These are phyloP conservation scores for Stegophylla sp. DNA, from an alignment of 2,888 invertebrate species.

Conservation along the genomic window DNA sequence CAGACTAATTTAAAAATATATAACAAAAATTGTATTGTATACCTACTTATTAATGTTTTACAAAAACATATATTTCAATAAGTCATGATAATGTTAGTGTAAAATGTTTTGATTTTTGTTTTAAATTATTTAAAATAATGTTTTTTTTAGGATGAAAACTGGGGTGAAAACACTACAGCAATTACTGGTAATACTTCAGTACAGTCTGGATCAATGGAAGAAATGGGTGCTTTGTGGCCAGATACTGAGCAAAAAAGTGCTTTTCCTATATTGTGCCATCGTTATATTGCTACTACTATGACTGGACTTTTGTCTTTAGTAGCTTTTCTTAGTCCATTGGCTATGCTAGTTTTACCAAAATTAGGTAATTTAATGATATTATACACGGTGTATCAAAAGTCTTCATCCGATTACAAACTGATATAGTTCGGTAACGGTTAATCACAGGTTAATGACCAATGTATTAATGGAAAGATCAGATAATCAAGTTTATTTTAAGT, in stretches of 20 bases:
- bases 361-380: slow-evolving; percentile 66
- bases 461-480: too few species aligned
- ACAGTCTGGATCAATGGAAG: slow-evolving; percentile 91
- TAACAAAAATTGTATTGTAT: too few species aligned
- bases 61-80: too few species aligned
- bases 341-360: slow-evolving; percentile 94
- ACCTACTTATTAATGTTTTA: too few species aligned
- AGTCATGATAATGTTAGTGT: not conserved
- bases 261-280: slow-evolving; percentile 77
- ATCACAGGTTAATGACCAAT: too few species aligned
- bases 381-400: too few species aligned
- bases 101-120: not conserved
- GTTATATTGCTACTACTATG: slow-evolving; percentile 82
- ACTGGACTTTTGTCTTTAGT: slow-evolving; percentile 80
- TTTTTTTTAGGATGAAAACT: slow-evolving; percentile 85
- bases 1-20: too few species aligned
- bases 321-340: slow-evolving; percentile 89
- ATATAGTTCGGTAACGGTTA: too few species aligned
- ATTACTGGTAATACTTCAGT: slow-evolving; percentile 96
- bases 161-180: slow-evolving; percentile 98
- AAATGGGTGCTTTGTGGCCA: slow-evolving; percentile 82
- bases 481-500: too few species aligned
- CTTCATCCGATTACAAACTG: too few species aligned
- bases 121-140: slow-evolving; percentile 3
- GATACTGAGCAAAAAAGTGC: slow-evolving; percentile 75